These are phyloP conservation scores for Episyrphus balteatus DNA, from an alignment of 1,140 invertebrate genomes.

Conservation along the genomic window DNA sequence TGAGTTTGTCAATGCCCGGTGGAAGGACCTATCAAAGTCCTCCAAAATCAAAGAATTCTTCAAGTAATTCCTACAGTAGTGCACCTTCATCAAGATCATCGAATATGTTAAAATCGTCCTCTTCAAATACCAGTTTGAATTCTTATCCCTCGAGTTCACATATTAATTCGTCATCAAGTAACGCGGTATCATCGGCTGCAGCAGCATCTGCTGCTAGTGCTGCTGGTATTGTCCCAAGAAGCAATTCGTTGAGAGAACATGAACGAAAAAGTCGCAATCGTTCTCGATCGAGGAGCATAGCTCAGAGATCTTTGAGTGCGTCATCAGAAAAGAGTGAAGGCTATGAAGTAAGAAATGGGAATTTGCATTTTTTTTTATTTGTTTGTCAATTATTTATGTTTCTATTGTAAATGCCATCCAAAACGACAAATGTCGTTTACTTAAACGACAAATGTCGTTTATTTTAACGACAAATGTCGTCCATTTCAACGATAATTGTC, in stretches of 20 bases:
- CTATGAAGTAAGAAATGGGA: constrained; percentile 49
- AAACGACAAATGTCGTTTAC: too few relatives aligned
- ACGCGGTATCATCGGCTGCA: constrained; percentile 7
- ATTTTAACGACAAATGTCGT: too few relatives aligned
- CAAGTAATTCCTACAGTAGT: constrained; percentile 11
- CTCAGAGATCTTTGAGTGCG: constrained; percentile 30
- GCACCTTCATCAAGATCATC: constrained; percentile 5
- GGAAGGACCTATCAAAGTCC: background rate
- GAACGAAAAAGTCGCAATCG: constrained; percentile 33
- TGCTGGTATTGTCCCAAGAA: constrained; percentile 21
- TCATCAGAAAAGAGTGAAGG: constrained; percentile 48
- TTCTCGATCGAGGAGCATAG: constrained; percentile 25
- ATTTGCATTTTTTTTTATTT: background rate
- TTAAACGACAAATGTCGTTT: too few relatives aligned
- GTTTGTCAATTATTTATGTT: background rate
- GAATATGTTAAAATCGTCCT: constrained; percentile 18
- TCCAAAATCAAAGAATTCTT: constrained; percentile 13
- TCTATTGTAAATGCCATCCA: too few relatives aligned
- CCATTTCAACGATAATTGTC: too few relatives aligned
- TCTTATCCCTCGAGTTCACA: constrained; percentile 5
- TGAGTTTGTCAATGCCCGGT: constrained; percentile 15
- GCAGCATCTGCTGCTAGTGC: constrained; percentile 25
- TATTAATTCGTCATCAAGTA: constrained; percentile 4
- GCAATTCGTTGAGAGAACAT: constrained; percentile 33
- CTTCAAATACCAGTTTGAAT: constrained; percentile 29